phyloP scores from a whole-genome alignment of 2,113 vertebrate genomes.

The Climacteris rufus region DNA sequence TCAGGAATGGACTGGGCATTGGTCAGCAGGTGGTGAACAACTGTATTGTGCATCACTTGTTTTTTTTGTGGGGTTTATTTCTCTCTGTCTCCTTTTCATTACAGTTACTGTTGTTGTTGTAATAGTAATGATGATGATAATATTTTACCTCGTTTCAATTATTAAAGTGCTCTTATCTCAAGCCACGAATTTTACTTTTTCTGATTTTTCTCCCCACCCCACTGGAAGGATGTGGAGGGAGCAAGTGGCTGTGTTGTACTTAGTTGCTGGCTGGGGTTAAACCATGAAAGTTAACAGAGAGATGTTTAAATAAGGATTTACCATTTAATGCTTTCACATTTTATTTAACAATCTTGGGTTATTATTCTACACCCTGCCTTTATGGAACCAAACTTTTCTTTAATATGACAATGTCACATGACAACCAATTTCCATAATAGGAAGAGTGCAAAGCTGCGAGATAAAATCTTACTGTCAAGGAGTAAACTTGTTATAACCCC shows the following conservation, averaged over 20 bases:
- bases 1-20: neutral
- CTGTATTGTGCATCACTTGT: neutral
- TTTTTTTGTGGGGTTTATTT: neutral
- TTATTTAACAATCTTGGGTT: neutral
- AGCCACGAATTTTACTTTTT: neutral
- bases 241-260: neutral
- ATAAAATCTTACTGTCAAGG: neutral
- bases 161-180: neutral
- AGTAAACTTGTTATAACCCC: neutral
- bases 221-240: neutral
- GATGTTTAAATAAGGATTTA: neutral
- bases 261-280: neutral
- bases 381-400: neutral
- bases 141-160: neutral
- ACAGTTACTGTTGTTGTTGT: neutral
- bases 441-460: neutral
- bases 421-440: neutral
- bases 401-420: neutral
- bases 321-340: neutral
- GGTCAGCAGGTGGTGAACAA: neutral
- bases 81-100: neutral
- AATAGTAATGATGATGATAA: neutral
- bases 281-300: neutral
- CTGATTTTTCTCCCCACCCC: neutral
- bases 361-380: neutral